Conservation (phyloP, 2,113 vertebrate genomes). For the Anser cygnoides region DNA sequence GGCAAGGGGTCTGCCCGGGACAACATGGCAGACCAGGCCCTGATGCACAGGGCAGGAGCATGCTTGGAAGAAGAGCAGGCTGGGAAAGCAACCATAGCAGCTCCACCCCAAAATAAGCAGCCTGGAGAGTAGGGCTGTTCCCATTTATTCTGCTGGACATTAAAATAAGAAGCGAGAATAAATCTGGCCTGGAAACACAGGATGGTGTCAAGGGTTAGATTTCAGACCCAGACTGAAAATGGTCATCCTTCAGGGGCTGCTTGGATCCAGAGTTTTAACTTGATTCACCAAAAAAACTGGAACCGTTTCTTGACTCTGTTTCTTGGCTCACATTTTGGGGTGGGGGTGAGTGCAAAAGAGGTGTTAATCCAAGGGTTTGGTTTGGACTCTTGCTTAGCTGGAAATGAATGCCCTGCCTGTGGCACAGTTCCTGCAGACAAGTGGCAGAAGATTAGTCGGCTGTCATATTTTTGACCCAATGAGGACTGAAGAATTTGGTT, state of each 20-base stretch:
- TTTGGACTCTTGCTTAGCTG: constrained; percentile 6
- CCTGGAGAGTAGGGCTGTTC: neutral
- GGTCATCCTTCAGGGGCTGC: neutral
- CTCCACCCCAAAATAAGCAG: neutral
- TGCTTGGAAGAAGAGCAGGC: neutral
- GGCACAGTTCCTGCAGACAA: neutral
- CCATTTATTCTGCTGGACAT: neutral
- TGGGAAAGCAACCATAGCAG: rapidly evolving
- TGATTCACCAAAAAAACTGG: neutral
- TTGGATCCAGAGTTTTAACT: neutral
- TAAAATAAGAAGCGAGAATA: neutral
- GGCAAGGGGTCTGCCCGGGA: neutral
- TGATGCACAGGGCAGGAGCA: rapidly evolving
- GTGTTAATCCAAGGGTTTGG: constrained; percentile 57
- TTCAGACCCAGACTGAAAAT: neutral
- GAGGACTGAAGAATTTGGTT: constrained; percentile 3
- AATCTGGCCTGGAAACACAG: constrained; percentile 10
- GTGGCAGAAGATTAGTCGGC: neutral
- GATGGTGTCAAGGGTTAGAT: neutral
- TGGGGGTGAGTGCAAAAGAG: neutral
- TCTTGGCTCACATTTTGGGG: constrained; percentile 27
- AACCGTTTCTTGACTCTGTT: neutral
- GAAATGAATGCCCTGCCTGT: constrained; percentile 18
- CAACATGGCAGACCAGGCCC: rapidly evolving
- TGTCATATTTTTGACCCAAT: neutral